Base-by-base conservation (phyloP, 2,888 invertebrate species). In the Himalopsyche anomala region DNA sequence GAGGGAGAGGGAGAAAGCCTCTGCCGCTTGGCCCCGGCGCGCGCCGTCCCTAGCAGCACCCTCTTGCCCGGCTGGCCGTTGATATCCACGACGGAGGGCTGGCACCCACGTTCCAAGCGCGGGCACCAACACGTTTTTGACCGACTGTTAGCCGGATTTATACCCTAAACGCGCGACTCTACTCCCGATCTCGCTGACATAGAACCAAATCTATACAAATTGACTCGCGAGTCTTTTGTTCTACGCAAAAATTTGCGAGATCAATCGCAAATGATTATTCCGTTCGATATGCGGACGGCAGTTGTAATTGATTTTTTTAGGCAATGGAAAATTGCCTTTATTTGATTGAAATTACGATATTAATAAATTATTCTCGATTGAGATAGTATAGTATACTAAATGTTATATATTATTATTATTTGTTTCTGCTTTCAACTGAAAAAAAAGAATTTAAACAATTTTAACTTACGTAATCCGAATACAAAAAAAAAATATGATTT, bases 1-100 rank as follows among this genome's bases (percentile, higher is more conserved):
- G 94, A 93, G 92, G 94, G 94, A 90, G 93, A 92, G 89, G 93
- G 93, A 91, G 93, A 92, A 92, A 94, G 94, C 92, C 94, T 94
- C 94, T 94, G 94, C 90, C 94, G 93, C 93, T 94, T 94, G 92
- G 93, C 93, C 90, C 93, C 93, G 92, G 93, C 92, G 92, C 93
- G 94, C 91, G 94, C 93, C 92, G 93, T 93, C 92, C 93, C 94
- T 93, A 94, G 93, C 94, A 93, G 93, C 94, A 93, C 92, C 93
- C 93, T 93, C 92, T 93, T 93, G 92, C 93, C 93, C 90, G 92
- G 92, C 91, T 92, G 92, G 92, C 93, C 93, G 92, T 92, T 92
- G 92, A 93, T 93, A 92, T 93, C 93, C 93, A 93, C 93, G 93
- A 92, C 93, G 92, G 91, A 92, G 91, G 92, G 92, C 91, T 91